These are phyloP conservation scores for Xanthorhoe designata DNA, from an alignment of 2,888 invertebrate species.

Conservation along the genomic window DNA sequence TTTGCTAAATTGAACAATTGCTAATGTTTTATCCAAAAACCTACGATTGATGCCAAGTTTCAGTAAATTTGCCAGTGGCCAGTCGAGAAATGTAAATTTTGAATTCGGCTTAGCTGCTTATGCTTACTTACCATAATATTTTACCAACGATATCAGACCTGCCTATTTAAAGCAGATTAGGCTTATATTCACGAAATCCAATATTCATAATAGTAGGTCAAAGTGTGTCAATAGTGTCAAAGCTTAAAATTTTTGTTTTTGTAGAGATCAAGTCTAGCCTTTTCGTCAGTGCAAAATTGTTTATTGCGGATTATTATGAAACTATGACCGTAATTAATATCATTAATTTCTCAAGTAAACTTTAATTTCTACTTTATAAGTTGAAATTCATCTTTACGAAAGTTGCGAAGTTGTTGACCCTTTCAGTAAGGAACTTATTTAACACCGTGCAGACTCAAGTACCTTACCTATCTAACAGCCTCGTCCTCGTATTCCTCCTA, in stretches of 20 bases:
- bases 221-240: too few relatives aligned
- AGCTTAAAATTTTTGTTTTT: too few relatives aligned
- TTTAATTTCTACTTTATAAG: background rate
- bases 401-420: conserved; percentile 38
- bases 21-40: too few relatives aligned
- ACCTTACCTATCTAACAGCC: background rate
- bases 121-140: background rate
- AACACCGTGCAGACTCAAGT: conserved; percentile 3
- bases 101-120: conserved; percentile 4
- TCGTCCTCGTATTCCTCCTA: conserved; percentile 3
- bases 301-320: too few relatives aligned
- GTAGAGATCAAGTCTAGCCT: too few relatives aligned
- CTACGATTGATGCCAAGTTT: background rate
- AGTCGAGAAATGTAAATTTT: conserved; percentile 3
- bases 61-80: background rate
- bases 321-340: too few relatives aligned
- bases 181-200: background rate
- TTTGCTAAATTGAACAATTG: too few relatives aligned
- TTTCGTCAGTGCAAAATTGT: too few relatives aligned
- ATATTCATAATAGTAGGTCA: too few relatives aligned
- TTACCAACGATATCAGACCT: background rate
- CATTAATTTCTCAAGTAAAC: background rate
- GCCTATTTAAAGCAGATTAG: background rate
- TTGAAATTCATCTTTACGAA: conserved; percentile 10
- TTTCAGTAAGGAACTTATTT: conserved; percentile 16